Evolutionary conservation across 1,140 invertebrate species (phyloP).

Genomic region (Doryteuthis pealeii): DNA sequence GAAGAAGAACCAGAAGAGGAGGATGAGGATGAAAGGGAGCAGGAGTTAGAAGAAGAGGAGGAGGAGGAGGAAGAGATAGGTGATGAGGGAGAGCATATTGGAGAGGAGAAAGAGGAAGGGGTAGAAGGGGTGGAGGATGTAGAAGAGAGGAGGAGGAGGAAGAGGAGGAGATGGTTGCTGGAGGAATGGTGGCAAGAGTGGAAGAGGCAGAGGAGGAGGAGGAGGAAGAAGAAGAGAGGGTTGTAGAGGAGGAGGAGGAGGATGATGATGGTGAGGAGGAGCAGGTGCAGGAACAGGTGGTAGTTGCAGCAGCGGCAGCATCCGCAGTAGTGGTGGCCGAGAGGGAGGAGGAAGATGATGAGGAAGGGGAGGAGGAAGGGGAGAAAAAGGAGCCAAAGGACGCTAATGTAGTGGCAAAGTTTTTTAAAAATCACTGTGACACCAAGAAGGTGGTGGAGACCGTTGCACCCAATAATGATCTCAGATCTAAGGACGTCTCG

Average conservation of each 20-base stretch:
- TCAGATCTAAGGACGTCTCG: background rate
- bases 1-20: conserved; percentile 14
- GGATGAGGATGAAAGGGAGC: conserved; percentile 13
- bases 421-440: background rate
- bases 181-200: background rate
- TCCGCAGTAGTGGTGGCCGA: too few relatives aligned
- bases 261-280: conserved; percentile 22
- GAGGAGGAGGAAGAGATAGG: conserved; percentile 12
- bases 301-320: too few relatives aligned
- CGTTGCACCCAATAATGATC: background rate
- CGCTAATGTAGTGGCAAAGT: background rate
- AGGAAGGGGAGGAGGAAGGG: conserved; percentile 24
- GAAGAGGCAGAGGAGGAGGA: background rate
- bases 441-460: background rate
- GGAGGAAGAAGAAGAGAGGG: conserved; percentile 17
- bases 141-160: background rate
- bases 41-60: conserved; percentile 18
- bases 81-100: conserved; percentile 18
- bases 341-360: conserved; percentile 15
- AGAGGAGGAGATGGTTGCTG: background rate
- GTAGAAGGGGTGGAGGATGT: background rate
- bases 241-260: conserved; percentile 24
- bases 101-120: conserved; percentile 9
- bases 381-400: background rate
- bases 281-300: background rate